phyloP scores from a whole-genome alignment of 2,113 vertebrate species.

The Vombatus ursinus region DNA sequence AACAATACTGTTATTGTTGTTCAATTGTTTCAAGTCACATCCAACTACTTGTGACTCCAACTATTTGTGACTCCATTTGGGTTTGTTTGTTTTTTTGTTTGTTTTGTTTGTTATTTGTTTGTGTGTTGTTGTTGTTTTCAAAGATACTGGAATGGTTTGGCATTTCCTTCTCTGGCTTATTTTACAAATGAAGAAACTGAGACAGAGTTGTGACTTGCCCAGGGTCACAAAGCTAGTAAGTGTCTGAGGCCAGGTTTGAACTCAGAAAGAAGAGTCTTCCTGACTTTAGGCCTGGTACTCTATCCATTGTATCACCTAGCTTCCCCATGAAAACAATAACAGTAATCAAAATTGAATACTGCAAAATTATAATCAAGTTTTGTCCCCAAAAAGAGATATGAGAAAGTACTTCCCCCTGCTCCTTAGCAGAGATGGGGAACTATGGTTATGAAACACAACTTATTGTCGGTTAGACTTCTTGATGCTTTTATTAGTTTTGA shows the following conservation, averaged over 20 bases:
- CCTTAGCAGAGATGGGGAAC: too few species aligned
- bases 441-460: too few species aligned
- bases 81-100: too few species aligned
- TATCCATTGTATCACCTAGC: not conserved
- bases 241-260: not conserved
- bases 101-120: too few species aligned
- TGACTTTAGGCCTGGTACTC: not conserved
- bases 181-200: not conserved
- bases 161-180: not conserved
- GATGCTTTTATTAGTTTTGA: too few species aligned
- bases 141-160: not conserved
- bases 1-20: not conserved
- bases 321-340: too few species aligned
- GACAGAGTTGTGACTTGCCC: not conserved
- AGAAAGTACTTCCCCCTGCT: too few species aligned
- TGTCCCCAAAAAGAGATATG: too few species aligned
- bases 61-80: not conserved
- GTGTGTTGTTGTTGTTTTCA: not conserved
- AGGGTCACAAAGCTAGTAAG: not conserved
- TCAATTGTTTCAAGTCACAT: not conserved
- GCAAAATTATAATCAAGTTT: too few species aligned
- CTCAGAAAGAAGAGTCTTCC: not conserved
- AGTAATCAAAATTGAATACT: too few species aligned
- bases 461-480: too few species aligned
- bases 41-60: not conserved